These are phyloP conservation scores for Automeris io DNA, from an alignment of 2,888 invertebrate species.

Conservation along the genomic window DNA sequence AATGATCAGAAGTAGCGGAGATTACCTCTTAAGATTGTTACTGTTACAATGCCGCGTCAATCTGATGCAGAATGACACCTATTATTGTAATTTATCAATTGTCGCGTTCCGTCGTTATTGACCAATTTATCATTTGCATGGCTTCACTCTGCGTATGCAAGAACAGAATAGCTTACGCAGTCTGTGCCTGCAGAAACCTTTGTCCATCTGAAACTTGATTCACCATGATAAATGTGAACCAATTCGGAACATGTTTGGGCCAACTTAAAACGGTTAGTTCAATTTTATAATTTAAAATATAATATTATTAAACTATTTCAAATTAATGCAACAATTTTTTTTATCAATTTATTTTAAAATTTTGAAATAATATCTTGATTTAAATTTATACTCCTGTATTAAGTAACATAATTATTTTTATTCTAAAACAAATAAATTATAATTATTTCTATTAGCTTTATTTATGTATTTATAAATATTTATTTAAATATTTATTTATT, in stretches of 20 bases:
- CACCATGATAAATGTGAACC: not conserved
- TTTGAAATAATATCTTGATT: too few species aligned
- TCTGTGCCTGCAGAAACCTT: not conserved
- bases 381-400: too few species aligned
- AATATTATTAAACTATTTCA: too few species aligned
- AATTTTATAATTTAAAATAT: too few species aligned
- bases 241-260: not conserved
- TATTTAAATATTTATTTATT: too few species aligned
- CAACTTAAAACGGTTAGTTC: not conserved
- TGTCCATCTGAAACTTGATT: not conserved
- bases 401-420: too few species aligned
- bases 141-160: too few species aligned
- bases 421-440: too few species aligned
- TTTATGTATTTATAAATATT: too few species aligned
- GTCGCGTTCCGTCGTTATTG: not conserved
- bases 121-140: not conserved
- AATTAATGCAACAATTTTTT: too few species aligned
- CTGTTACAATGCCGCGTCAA: not conserved
- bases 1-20: not conserved
- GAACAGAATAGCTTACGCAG: not conserved
- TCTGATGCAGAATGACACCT: not conserved
- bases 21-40: not conserved
- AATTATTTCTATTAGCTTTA: too few species aligned
- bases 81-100: constrained; percentile 3
- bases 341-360: too few species aligned